Evolutionary conservation across 2,113 vertebrate genomes (phyloP), one percentile per base, ranked within the genome.

Genomic region (Alosa alosa): DNA sequence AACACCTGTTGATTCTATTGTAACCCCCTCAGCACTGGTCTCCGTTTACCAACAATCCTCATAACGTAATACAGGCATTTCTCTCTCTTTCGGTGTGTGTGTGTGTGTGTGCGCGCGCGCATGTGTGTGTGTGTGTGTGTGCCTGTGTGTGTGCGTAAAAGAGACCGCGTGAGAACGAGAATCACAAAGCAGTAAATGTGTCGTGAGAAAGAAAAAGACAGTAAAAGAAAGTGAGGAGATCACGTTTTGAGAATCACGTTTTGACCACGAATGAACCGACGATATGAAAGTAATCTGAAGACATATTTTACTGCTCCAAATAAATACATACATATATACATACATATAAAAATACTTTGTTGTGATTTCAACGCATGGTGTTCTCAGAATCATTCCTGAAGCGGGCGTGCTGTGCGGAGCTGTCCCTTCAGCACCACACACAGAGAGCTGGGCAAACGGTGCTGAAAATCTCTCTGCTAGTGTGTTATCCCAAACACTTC

Each of bases 361-460:
- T 72, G 64, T 72, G 31, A 36, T 31, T 25, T 11, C 25, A 36
- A 4, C 25, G 64, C 31, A 15, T 36, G 64, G 64, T 36, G n/a
- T 31, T 68, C 55, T 49, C 47, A 20, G 18, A 55, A 18, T 60
- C 6, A 57, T 17, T 2, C 18, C 55, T 22, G 18, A 60, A 22
- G 55, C 55, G 18, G 52, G 20, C 20, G 18, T 60, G 18, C 87
- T 83, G 64, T 10, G 52, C 72, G 90, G 91, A 91, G 88, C 93
- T 94, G 92, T 94, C 89, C 91, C 5, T 91, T 92, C 94, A 94
- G 94, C 90, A 94, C 94, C 91, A 89, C 25, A 1, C 31, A 15
- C 25, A 39, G 2, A n/a, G 22, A n/a, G 20, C 8, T 10, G 4
- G 13, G 36, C 72, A 60, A 7, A 20, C 55, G 20, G 18, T 22